Base-by-base conservation (phyloP, 23 tunicate species). In the Halocynthia roretzi region DNA sequence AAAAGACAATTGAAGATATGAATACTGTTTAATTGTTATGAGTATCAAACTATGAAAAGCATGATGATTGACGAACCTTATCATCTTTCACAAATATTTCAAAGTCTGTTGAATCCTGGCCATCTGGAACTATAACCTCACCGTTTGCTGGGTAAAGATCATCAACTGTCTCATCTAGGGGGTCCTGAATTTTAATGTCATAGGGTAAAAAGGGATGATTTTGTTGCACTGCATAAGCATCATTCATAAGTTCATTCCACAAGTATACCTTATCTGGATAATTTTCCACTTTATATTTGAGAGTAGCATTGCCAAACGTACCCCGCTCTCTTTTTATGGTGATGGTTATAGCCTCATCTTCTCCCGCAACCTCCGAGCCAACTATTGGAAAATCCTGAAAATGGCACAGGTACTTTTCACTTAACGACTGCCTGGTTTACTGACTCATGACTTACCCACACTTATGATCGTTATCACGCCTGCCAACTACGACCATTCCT, bases 131-230 rank as follows among this genome's bases (percentile, higher is more conserved):
- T n/a, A 53, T 50, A 22, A 84, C 76, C 6, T 62, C 50, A 6
- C 96, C 96, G 10, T 7, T 53, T 12, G 68, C 20, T 6, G 95
- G 95, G 68, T 20, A 83, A 56, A 88, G 12, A 53, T 88, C 95
- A 17, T 75, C 44, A 14, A 56, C 52, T 23, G 17, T 60, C 17
- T 60, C n/a, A 18, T 60, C n/a, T 60, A 60, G 64, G 17, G n/a
- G 64, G n/a, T 15, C 17, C 17, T 15, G 64, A 15, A 18, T 60
- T 15, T 15, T 60, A 18, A 18, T 60, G 64, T 18, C 64, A 18
- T 18, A 4, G 17, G 64, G 17, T 60, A 60, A 60, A 15, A 18
- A 60, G 64, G 64, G 64, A 1, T 60, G 64, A n/a, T 18, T 15
- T 60, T 18, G 64, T 15, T 60, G 17, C 17, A 60, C 17, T 15